Evolutionary conservation across 2,797 vertebrate species (phyloP), one percentile per base, ranked within the genome.

Genomic region (Sternarchorhynchus goeldii): DNA sequence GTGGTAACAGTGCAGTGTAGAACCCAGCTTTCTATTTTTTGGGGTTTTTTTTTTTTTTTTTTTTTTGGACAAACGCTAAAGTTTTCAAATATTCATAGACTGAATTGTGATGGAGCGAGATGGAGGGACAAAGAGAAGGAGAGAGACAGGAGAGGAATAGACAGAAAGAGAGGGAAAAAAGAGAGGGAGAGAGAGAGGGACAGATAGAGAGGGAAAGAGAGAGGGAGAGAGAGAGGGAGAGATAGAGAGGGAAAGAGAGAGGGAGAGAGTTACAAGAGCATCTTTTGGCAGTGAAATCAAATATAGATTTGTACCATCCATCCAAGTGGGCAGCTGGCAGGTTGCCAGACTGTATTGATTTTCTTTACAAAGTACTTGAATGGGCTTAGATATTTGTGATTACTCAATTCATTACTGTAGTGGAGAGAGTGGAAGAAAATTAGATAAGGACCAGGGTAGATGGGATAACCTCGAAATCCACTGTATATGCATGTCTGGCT

Each of bases 391-490:
- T 92, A 91, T 91, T 91, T 90, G 89, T 91, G 91, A 93, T 93
- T 91, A 92, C 91, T 90, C 92, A 92, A 91, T 93, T 93, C 92
- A 94, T 93, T 94, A 93, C 86, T 82, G 92, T 85, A 85, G 89
- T 87, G 85, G 82, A 85, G 73, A 85, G 88, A 93, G 72, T 68
- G 89, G 87, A 82, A 87, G 85, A 87, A 89, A 92, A 92, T 92
- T 89, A 92, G 91, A 92, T 91, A 91, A 91, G 91, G 87, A 77
- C 76, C 39, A 68, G 18, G 57, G 66, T 55, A 83, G 76, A 85
- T 73, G 71, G 58, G 77, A 77, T 86, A 79, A 85, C 88, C 87
- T 85, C 85, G 83, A 85, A 89, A 86, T 85, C 82, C 72, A 77
- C 17, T 81, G 77, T 59, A 77, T 76, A 73, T 78, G 68, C 76